Base-by-base conservation (phyloP, 2,113 vertebrate genomes). In the Paraplagusia blochii region DNA sequence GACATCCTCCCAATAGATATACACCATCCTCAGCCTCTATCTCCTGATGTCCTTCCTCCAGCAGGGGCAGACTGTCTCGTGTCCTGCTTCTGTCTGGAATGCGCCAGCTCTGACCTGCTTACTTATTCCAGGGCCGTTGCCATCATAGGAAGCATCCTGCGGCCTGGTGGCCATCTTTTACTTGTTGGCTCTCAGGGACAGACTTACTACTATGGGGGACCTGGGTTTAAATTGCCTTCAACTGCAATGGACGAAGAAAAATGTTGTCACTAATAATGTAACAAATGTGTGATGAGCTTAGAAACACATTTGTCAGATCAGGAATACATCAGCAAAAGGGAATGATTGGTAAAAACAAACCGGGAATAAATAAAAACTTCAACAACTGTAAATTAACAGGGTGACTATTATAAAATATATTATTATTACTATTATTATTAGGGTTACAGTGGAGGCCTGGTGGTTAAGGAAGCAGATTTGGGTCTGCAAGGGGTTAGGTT, bases 21-120 rank as follows among this genome's bases (percentile, higher is more conserved):
- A 19, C 95, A 95, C 84, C 87, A 69, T 2, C 59, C 90, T 11
- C 83, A 88, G 50, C 95, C 96, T 0, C 64, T 98, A 79, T 89
- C 90, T 0, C 48, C 76, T 4, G 83, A 66, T 0, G 72, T 70
- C 6, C 66, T 85, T 40, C 85, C 88, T 1, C 36, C 85, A 71
- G 12, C 75, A 11, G 84, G 88, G 1, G 93, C 92, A 0, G 94
- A 98, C 7, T 94, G 93, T 14, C 85, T 98, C 45, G 86, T 96
- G 70, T 96, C 95, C 6, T 80, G 91, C 56, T 98, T 98, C 89
- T 98, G 95, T 79, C 80, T 98, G 71, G 96, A 98, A 77, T 94
- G 95, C 0, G 95, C 93, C 56, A 97, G 95, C 76, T 93, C 94
- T 0, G 90, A 97, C 77, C 60, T 90, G 0, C 58, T 77, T 14